Percentiles rank a stretch among this genome's conserved stretches.
phyloP scores from a whole-genome alignment of 2,888 invertebrate genomes.

The Drosophila siamana region DNA sequence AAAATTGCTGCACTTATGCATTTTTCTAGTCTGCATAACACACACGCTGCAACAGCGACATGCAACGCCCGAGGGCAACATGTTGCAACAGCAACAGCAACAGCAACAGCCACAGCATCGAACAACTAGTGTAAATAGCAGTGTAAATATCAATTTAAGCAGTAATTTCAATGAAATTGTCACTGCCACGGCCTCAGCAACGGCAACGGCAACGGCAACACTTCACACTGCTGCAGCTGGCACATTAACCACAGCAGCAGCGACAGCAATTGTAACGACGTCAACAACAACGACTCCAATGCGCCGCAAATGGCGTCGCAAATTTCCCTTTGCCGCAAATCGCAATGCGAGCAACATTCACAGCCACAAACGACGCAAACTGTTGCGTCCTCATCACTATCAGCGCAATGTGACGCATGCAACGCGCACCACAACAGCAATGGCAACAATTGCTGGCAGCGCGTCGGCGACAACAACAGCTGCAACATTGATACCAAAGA shows the following conservation, averaged over 20 bases:
- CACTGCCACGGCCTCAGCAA: conserved; percentile 49
- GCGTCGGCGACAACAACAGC: conserved; percentile 50
- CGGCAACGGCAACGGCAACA: conserved; percentile 43
- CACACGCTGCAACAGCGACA: conserved; percentile 60
- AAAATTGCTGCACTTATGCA: conserved; percentile 67
- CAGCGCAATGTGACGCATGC: conserved; percentile 75
- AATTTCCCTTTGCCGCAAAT: conserved; percentile 54
- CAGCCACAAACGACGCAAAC: conserved; percentile 72
- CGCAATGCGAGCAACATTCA: conserved; percentile 57
- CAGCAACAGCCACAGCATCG: conserved; percentile 45
- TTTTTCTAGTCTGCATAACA: conserved; percentile 71
- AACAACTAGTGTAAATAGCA: conserved; percentile 78
- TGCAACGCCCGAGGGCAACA: conserved; percentile 62
- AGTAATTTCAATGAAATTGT: conserved; percentile 79
- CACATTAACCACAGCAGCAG: conserved; percentile 31
- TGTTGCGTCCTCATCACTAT: conserved; percentile 58
- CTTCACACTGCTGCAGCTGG: conserved; percentile 23
- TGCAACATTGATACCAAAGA: conserved; percentile 60
- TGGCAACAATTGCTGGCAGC: conserved; percentile 55
- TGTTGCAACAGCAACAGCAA: conserved; percentile 64
- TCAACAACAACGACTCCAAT: conserved; percentile 50
- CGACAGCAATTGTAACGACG: conserved; percentile 47
- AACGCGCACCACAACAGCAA: conserved; percentile 70
- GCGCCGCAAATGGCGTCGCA: conserved; percentile 77
- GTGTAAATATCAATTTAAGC: conserved; percentile 78